Conservation (phyloP, 2,888 invertebrate genomes). For the Athetis lepigone region DNA sequence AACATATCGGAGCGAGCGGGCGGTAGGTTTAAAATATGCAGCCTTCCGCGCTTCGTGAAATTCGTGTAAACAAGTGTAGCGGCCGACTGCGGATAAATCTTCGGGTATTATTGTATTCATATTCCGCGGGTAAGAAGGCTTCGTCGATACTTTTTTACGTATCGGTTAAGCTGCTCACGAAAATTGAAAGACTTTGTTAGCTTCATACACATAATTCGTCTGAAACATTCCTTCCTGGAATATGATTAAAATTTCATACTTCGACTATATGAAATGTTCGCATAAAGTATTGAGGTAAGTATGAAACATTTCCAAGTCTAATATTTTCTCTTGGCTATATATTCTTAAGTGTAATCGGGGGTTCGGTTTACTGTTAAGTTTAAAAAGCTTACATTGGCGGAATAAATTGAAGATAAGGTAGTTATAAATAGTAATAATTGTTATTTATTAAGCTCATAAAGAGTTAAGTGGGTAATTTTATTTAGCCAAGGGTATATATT, state of each 20-base stretch:
- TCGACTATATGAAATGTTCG: constrained; percentile 41
- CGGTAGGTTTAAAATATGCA: constrained; percentile 87
- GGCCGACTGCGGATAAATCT: constrained; percentile 80
- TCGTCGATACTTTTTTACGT: constrained; percentile 70
- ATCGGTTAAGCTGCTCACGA: constrained; percentile 66
- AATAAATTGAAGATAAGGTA: constrained; percentile 33
- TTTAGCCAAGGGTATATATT: constrained; percentile 60
- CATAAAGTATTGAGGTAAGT: constrained; percentile 37
- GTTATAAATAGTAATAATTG: constrained; percentile 52
- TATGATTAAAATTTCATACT: constrained; percentile 59
- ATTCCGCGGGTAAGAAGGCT: constrained; percentile 69
- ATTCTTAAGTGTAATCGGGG: constrained; percentile 27
- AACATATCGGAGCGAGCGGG: constrained; percentile 83
- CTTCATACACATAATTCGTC: constrained; percentile 56
- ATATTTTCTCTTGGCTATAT: constrained; percentile 32
- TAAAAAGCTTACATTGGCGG: constrained; percentile 17
- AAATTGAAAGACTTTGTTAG: constrained; percentile 66
- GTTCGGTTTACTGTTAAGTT: constrained; percentile 34
- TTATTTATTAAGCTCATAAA: constrained; percentile 56
- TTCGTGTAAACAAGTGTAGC: constrained; percentile 84
- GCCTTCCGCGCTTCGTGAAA: constrained; percentile 82
- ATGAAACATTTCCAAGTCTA: constrained; percentile 46
- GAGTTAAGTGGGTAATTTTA: constrained; percentile 62
- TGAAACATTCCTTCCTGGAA: constrained; percentile 52
- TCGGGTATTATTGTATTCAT: constrained; percentile 79